Percentiles rank a stretch among this genome's conserved stretches.
Evolutionary conservation across 1,140 invertebrate genomes (phyloP).

Genomic region (Pomphorhynchus laevis): DNA sequence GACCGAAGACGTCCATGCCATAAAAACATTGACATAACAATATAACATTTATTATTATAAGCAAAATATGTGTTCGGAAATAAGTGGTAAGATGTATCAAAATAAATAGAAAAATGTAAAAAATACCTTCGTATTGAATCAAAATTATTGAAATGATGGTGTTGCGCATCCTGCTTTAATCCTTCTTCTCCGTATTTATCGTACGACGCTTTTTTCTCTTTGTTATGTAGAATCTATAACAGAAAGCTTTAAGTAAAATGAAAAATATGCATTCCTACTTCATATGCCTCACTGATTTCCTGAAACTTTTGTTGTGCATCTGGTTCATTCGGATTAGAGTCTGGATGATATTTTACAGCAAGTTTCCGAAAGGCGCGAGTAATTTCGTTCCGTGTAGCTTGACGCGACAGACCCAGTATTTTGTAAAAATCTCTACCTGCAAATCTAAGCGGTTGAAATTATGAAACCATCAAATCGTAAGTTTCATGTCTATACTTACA

Average conservation of each 20-base stretch:
- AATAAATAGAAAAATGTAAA: background rate
- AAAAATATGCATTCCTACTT: slow-evolving; percentile 22
- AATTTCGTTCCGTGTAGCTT: slow-evolving; percentile 56
- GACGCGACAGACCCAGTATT: slow-evolving; percentile 45
- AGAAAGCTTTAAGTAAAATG: background rate
- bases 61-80: too few relatives aligned
- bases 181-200: slow-evolving; percentile 85
- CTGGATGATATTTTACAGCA: slow-evolving; percentile 84
- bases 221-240: slow-evolving; percentile 40
- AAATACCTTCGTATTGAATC: slow-evolving; percentile 29
- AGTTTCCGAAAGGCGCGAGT: slow-evolving; percentile 78
- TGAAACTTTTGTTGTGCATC: slow-evolving; percentile 59
- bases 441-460: too few relatives aligned
- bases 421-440: slow-evolving; percentile 60
- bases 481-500: too few relatives aligned
- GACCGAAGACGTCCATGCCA: too few relatives aligned
- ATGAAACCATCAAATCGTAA: too few relatives aligned
- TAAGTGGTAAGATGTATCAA: background rate
- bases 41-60: too few relatives aligned
- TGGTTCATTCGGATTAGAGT: slow-evolving; percentile 76
- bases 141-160: slow-evolving; percentile 10
- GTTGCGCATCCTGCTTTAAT: slow-evolving; percentile 41
- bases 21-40: too few relatives aligned
- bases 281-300: slow-evolving; percentile 76
- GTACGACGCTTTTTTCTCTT: slow-evolving; percentile 66